Base-by-base conservation (phyloP, 2,888 invertebrate genomes). In the Sepioteuthis lessoniana region DNA sequence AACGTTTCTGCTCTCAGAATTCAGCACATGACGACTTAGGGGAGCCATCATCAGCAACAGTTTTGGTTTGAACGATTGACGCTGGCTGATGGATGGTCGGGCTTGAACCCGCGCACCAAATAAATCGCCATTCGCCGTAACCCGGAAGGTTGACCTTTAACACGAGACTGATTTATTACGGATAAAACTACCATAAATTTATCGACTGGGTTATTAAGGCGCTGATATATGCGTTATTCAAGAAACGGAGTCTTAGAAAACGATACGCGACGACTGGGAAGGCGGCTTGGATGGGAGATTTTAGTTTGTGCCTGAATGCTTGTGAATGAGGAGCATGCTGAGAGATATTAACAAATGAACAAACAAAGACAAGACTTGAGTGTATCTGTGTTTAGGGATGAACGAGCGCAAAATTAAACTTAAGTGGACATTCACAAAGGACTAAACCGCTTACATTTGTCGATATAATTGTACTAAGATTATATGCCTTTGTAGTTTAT, bases 101-200 rank as follows among this genome's bases (percentile, higher is more conserved):
- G 76, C 76, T 76, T 76, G 76, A 76, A 76, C 76, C 76, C n/a
- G 16, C n/a, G n/a, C 16, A 35, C n/a, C n/a, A 16, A 35, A 35
- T 76, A 76, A 76, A 76, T 76, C 76, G 76, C n/a, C 76, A 76
- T n/a, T 76, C n/a, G 76, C 76, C n/a, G n/a, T n/a, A n/a, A 76
- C 76, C 76, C 76, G 76, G 76, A n/a, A 76, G n/a, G 13, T n/a
- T 76, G 76, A 76, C 76, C 76, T 76, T 76, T 76, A 76, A 35
- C 76, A n/a, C 35, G 10, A 16, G 19, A 35, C n/a, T 76, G 76
- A 76, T 76, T 76, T 76, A 76, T 76, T 76, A 76, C 76, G 13
- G n/a, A n/a, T 76, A 76, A n/a, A 76, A 76, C 76, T 13, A n/a
- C 76, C 76, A 76, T 76, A 76, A 76, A 76, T 76, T 76, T 76